Evolutionary conservation across 2,888 invertebrate genomes (phyloP).

Genomic region (Cepaea hortensis): DNA sequence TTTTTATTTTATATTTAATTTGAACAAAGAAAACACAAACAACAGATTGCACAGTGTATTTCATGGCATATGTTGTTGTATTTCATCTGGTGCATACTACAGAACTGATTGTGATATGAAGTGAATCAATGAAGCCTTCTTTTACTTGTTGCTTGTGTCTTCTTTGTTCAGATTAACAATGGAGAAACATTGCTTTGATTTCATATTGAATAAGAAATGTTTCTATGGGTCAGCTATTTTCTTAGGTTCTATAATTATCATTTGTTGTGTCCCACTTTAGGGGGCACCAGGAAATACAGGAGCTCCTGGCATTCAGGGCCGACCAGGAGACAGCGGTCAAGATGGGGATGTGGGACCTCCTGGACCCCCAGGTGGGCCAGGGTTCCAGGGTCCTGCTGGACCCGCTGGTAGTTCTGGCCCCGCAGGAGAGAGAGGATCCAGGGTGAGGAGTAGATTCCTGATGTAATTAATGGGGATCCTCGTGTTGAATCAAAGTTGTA

Average conservation of each 20-base stretch:
- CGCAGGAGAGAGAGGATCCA: slow-evolving; percentile 45
- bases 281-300: slow-evolving; percentile 73
- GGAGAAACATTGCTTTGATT: neutral
- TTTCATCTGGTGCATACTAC: too few species aligned
- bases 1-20: too few species aligned
- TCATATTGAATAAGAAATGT: neutral
- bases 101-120: too few species aligned
- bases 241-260: neutral
- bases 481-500: neutral
- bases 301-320: slow-evolving; percentile 61
- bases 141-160: too few species aligned
- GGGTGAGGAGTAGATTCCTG: slow-evolving; percentile 26
- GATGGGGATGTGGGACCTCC: slow-evolving; percentile 83
- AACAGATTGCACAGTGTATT: too few species aligned
- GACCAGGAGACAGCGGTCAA: slow-evolving; percentile 65
- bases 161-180: too few species aligned
- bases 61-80: too few species aligned
- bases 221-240: neutral
- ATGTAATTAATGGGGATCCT: neutral
- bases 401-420: slow-evolving; percentile 42
- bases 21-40: too few species aligned
- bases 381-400: slow-evolving; percentile 69
- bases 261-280: slow-evolving; percentile 50
- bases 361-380: slow-evolving; percentile 84
- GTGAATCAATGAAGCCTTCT: too few species aligned